Percentiles rank a stretch among this genome's conserved stretches.
These are phyloP conservation scores for Notodonta ziczac DNA, from an alignment of 2,888 invertebrate genomes.

Conservation along the genomic window DNA sequence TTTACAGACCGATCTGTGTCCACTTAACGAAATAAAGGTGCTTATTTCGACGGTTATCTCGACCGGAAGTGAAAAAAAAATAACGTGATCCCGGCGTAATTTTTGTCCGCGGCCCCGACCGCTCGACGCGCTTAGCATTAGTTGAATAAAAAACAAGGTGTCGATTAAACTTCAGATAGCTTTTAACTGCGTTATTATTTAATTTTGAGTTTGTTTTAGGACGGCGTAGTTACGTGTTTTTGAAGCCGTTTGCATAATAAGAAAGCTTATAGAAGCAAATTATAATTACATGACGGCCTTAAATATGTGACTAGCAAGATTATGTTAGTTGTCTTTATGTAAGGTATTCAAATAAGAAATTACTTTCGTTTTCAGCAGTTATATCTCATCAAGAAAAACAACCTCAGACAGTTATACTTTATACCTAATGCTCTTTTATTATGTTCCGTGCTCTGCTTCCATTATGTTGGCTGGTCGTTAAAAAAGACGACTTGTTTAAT, in stretches of 20 bases:
- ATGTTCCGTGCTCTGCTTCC: background rate
- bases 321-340: constrained; percentile 19
- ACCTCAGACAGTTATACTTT: too few species aligned
- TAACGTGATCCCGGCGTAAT: constrained; percentile 72
- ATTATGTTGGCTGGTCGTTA: background rate
- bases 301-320: constrained; percentile 23
- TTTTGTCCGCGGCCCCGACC: constrained; percentile 60
- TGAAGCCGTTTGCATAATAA: constrained; percentile 44
- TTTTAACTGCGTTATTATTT: constrained; percentile 70
- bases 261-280: constrained; percentile 36
- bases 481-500: background rate
- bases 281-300: constrained; percentile 29
- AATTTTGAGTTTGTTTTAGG: constrained; percentile 67
- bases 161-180: constrained; percentile 76
- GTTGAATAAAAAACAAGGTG: constrained; percentile 71
- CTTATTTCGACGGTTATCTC: constrained; percentile 75
- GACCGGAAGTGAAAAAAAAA: constrained; percentile 71
- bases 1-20: constrained; percentile 67
- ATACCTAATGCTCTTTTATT: background rate
- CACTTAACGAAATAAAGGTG: constrained; percentile 76
- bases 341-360: constrained; percentile 1
- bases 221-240: constrained; percentile 48
- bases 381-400: too few species aligned
- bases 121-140: constrained; percentile 65
- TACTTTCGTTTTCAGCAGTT: background rate